Evolutionary conservation across 1,140 invertebrate genomes (phyloP), one percentile per base, ranked within the genome.

Genomic region (Drosophila funebris): DNA sequence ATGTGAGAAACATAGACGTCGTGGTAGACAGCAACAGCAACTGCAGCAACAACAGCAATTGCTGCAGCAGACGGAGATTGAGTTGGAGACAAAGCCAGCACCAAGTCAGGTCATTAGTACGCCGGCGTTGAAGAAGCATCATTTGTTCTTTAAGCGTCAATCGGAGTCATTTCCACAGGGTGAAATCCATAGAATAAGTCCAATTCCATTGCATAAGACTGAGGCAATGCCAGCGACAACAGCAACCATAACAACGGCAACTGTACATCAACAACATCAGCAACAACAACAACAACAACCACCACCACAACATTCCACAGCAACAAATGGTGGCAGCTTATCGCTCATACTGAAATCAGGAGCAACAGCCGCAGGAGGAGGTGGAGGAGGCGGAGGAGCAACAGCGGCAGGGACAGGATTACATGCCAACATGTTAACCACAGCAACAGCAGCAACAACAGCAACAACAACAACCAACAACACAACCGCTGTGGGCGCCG

Each of bases 401-500:
- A 70, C 27, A 85, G 90, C 61, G 87, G 91, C 60, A 63, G 85
- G 22, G 56, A 22, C 83, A n/a, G 11, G 50, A 54, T n/a, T 18
- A n/a, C 22, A 48, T 8, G 5, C 24, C 52, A 24, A 20, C 41
- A 43, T n/a, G n/a, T 6, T 36, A 5, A 43, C 46, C 27, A 18
- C 33, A 18, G 4, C 48, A 54, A n/a, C 56, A 46, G 20, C 46
- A 37, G 13, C 46, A 57, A 29, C 24, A 56, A 8, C 53, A 61
- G 13, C 29, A 24, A 58, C 90, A 92, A 67, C 92, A 93, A 52
- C 90, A 8, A 94, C 94, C 4, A 58, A 90, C 92, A 67, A 92
- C 93, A 52, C 90, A 8, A 94, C 94, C 4, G 95, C 83, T 14
- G 94, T 58, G 88, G 92, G 76, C 87, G 92, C 71, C 58, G 90